Base-by-base conservation (phyloP, 2,797 vertebrate genomes). In the Malacoctenus gilli region DNA sequence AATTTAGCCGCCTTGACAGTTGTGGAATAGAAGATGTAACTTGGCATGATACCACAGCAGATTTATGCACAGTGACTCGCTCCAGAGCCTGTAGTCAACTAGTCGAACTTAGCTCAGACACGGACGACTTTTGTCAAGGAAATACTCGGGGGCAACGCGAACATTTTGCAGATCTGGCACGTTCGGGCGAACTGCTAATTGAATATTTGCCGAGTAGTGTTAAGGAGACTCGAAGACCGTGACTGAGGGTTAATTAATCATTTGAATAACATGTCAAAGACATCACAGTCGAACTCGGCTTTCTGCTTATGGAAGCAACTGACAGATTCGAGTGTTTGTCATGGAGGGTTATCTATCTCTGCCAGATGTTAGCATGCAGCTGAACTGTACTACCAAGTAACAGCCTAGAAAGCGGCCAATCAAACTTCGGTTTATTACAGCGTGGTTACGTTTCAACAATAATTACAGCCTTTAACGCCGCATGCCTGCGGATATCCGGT, bases 81-180 rank as follows among this genome's bases (percentile, higher is more conserved):
- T 36, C 28, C 36, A 80, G 68, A 77, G 60, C 48, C 57, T 32
- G 25, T 42, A 68, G 72, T 71, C 68, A 60, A 59, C 56, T 46
- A 43, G 71, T 70, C 20, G 60, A 60, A 71, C 67, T 40, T 32
- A 52, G 39, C 68, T 69, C 53, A 55, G 48, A 39, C 67, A 58
- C 37, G 50, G 54, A 82, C 63, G 60, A 46, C 60, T 64, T 74
- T 78, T 79, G 42, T 69, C 53, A 54, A 53, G 51, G 77, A 76
- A 59, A n/a, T n/a, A n/a, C n/a, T n/a, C n/a, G n/a, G n/a, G n/a
- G 3, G 62, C 68, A 68, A 63, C 37, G 72, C 48, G 61, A 70
- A 43, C 56, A 4, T 71, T 69, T 32, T 71, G 85, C 80, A 84
- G 83, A 85, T 77, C 53, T 77, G 48, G 79, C 79, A 80, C 65